A percentile compares a stretch with the other conserved stretches of the same genome.
Conservation (phyloP, 35 echinoderm and acorn worm genomes). For the Apostichopus parvimensis region DNA sequence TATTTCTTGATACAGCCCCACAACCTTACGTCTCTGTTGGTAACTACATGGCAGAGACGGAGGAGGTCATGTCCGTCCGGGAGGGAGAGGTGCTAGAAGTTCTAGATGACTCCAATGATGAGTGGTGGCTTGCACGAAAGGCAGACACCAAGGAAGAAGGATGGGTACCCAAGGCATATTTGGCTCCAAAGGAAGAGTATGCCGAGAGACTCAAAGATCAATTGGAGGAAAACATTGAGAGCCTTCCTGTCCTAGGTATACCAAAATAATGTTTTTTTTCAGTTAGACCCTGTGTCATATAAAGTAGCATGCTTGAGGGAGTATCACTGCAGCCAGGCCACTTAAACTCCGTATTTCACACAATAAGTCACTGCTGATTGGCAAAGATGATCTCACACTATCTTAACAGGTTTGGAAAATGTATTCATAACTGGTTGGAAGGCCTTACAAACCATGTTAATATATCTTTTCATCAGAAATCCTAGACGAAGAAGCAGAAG, state of each 20-base stretch:
- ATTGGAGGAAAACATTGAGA: slow-evolving; percentile 74
- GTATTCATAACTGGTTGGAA: too few species aligned
- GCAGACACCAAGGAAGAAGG: slow-evolving; percentile 87
- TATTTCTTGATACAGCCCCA: slow-evolving; percentile 20
- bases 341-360: too few species aligned
- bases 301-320: not conserved
- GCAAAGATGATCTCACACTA: too few species aligned
- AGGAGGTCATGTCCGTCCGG: slow-evolving; percentile 95
- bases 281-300: not conserved
- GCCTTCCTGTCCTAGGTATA: slow-evolving; percentile 67
- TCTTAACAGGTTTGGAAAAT: too few species aligned
- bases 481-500: slow-evolving; percentile 68
- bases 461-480: slow-evolving; percentile 15
- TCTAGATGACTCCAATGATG: slow-evolving; percentile 77
- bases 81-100: slow-evolving; percentile 89
- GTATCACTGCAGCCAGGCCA: too few species aligned
- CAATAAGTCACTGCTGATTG: too few species aligned
- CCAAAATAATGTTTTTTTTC: not conserved
- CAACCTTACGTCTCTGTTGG: slow-evolving; percentile 78
- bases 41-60: slow-evolving; percentile 92
- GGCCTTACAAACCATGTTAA: too few species aligned
- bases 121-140: slow-evolving; percentile 87
- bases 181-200: slow-evolving; percentile 84
- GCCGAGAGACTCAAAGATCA: slow-evolving; percentile 79
- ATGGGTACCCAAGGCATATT: slow-evolving; percentile 93